A percentile compares a stretch with the other conserved stretches of the same genome.
Evolutionary conservation across 1,140 invertebrate species (phyloP).

Genomic region (Hyphantria cunea): DNA sequence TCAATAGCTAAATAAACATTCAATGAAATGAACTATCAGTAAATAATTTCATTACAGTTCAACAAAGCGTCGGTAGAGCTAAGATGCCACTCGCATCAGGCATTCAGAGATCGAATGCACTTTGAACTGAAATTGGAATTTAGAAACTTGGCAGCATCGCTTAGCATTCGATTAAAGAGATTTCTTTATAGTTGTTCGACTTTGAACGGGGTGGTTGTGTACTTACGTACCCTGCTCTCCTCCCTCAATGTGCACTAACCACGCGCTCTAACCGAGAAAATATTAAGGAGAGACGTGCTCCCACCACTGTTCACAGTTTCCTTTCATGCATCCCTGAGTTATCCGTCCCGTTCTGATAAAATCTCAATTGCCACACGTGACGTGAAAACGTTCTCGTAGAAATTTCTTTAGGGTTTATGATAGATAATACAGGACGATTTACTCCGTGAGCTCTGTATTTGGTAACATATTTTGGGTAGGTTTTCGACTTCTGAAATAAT

Average conservation of each 20-base stretch:
- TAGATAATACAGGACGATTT: background rate
- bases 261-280: conserved; percentile 5
- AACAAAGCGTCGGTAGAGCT: background rate
- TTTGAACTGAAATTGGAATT: conserved; percentile 17
- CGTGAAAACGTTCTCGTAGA: conserved; percentile 14
- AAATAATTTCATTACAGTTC: background rate
- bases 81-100: background rate
- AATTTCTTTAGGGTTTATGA: background rate
- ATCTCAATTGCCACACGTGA: conserved; percentile 24
- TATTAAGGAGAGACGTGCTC: conserved; percentile 31
- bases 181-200: conserved; percentile 41
- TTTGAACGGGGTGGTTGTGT: conserved; percentile 4
- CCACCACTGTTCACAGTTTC: conserved; percentile 14
- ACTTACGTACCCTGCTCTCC: background rate
- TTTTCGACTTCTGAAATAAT: too few species aligned
- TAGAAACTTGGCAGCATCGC: conserved; percentile 18
- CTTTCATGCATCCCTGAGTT: conserved; percentile 20
- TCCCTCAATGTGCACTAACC: background rate
- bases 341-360: conserved; percentile 17
- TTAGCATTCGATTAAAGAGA: conserved; percentile 48
- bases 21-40: too few species aligned
- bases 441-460: background rate
- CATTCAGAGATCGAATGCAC: conserved; percentile 4
- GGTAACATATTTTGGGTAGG: too few species aligned
- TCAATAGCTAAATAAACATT: too few species aligned